Evolutionary conservation across 1,140 invertebrate species (phyloP).

Genomic region (Sogatella furcifera): DNA sequence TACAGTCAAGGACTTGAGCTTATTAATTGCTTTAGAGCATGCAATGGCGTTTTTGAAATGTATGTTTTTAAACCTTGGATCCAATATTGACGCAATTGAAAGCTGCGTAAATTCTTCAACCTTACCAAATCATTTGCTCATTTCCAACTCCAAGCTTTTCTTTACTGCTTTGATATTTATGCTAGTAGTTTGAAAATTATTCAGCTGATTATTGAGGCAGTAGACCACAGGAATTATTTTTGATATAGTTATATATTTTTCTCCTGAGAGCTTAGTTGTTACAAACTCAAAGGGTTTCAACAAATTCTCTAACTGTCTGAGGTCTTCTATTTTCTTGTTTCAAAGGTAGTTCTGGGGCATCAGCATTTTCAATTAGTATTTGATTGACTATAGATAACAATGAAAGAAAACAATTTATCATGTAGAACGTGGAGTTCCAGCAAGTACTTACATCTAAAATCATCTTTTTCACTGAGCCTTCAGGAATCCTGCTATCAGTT

Average conservation of each 20-base stretch:
- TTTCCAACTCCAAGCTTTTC: too few species aligned
- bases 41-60: constrained; percentile 21
- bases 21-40: background rate
- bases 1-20: background rate
- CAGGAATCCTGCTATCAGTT: background rate
- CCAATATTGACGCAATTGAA: constrained; percentile 27
- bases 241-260: too few species aligned
- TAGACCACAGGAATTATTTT: too few species aligned
- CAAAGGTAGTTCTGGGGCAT: constrained; percentile 18
- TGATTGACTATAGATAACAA: constrained; percentile 26
- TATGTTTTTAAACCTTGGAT: constrained; percentile 30
- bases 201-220: too few species aligned
- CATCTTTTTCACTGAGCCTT: background rate
- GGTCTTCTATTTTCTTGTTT: too few species aligned
- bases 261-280: too few species aligned
- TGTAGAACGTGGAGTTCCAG: constrained; percentile 31
- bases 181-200: too few species aligned
- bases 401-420: constrained; percentile 30
- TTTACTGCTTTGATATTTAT: too few species aligned
- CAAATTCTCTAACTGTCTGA: too few species aligned
- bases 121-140: constrained; percentile 24
- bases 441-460: background rate
- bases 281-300: too few species aligned
- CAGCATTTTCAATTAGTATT: constrained; percentile 21
- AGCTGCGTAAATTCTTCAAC: constrained; percentile 23